Conservation (phyloP, 2,797 vertebrate species). For the Buphagus erythrorhynchus region DNA sequence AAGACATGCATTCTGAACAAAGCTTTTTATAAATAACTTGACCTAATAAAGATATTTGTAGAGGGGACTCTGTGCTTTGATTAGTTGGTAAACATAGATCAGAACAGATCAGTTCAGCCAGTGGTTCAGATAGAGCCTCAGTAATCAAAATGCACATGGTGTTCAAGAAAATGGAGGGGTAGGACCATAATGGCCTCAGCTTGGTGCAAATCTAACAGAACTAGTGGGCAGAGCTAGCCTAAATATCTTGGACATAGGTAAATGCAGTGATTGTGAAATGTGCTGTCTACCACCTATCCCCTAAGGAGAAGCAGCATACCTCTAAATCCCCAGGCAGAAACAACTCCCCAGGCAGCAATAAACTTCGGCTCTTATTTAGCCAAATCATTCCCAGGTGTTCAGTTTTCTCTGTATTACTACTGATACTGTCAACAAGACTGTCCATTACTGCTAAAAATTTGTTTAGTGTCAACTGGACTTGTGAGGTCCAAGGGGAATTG, state of each 20-base stretch:
- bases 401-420: not conserved
- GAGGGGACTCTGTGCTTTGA: not conserved
- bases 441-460: not conserved
- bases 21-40: not conserved
- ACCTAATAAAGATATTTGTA: not conserved
- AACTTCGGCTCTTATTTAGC: not conserved
- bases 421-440: not conserved
- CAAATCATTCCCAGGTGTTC: not conserved
- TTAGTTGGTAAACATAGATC: not conserved
- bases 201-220: not conserved
- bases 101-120: not conserved
- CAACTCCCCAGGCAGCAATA: not conserved
- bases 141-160: not conserved
- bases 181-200: not conserved
- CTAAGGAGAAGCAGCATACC: not conserved
- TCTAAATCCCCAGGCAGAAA: not conserved
- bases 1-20: not conserved
- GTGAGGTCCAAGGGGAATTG: not conserved
- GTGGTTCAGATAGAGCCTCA: not conserved
- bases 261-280: not conserved
- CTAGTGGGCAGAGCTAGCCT: not conserved
- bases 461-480: not conserved
- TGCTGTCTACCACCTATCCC: not conserved
- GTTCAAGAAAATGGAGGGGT: not conserved
- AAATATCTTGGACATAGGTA: not conserved